A percentile compares a stretch with the other conserved stretches of the same genome.
Conservation (phyloP, 2,113 vertebrate genomes). For the Rafetus swinhoei region DNA sequence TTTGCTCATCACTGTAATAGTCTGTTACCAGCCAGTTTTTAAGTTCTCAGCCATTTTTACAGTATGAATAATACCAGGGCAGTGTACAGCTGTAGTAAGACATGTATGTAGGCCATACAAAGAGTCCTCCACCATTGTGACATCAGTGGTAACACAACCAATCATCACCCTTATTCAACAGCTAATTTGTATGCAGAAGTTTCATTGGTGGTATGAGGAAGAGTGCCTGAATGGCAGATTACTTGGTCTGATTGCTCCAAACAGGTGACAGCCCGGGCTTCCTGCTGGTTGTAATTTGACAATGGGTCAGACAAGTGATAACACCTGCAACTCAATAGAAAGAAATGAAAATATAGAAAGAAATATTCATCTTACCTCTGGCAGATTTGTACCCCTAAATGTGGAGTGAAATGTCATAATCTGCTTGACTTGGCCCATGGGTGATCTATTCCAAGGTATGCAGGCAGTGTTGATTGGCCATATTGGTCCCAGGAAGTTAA, state of each 20-base stretch:
- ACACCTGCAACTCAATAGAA: not conserved
- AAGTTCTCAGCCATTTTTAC: not conserved
- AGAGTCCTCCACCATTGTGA: not conserved
- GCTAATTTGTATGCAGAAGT: not conserved
- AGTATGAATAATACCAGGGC: not conserved
- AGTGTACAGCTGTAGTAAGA: too few relatives aligned
- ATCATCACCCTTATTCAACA: not conserved
- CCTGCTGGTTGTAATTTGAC: not conserved
- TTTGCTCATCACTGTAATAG: not conserved
- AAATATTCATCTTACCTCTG: not conserved
- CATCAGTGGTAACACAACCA: not conserved
- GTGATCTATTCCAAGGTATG: not conserved
- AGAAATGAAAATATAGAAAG: not conserved
- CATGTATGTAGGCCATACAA: too few relatives aligned
- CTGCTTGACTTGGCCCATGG: not conserved
- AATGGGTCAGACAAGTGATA: not conserved
- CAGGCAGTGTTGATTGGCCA: not conserved
- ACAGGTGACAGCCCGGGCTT: not conserved
- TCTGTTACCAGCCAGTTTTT: not conserved
- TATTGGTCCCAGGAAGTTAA: not conserved
- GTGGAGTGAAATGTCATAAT: not conserved
- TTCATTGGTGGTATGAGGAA: not conserved
- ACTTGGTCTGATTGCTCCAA: not conserved
- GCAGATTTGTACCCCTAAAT: too few relatives aligned
- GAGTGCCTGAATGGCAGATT: not conserved